phyloP scores from a whole-genome alignment of 2,888 invertebrate genomes.

The Pedicia rivosa region DNA sequence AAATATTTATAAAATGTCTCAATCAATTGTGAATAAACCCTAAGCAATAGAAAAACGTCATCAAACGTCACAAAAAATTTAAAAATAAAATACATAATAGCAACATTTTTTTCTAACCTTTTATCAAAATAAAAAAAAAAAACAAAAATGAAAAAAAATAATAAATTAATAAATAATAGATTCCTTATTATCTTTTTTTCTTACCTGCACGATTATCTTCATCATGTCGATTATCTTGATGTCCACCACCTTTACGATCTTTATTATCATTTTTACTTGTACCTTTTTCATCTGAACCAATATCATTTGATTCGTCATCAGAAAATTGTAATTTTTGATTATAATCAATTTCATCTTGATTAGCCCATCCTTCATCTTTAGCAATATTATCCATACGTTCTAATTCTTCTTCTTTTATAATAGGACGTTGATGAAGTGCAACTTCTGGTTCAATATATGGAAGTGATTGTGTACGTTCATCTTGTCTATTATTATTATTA shows the following conservation, averaged over 20 bases:
- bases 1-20: too few relatives aligned
- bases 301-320: slow-evolving; percentile 57
- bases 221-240: slow-evolving; percentile 18
- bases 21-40: too few relatives aligned
- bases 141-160: too few relatives aligned
- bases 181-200: not conserved
- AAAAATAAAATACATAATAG: too few relatives aligned
- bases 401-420: slow-evolving; percentile 85
- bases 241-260: slow-evolving; percentile 18
- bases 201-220: slow-evolving; percentile 14
- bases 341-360: slow-evolving; percentile 86
- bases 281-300: slow-evolving; percentile 9
- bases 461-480: slow-evolving; percentile 8
- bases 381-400: slow-evolving; percentile 83
- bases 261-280: slow-evolving; percentile 7
- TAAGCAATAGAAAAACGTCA: too few relatives aligned
- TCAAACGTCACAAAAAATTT: too few relatives aligned
- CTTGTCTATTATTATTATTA: slow-evolving; percentile 7
- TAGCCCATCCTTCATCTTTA: slow-evolving; percentile 82
- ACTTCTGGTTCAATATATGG: slow-evolving; percentile 34
- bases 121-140: too few relatives aligned
- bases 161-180: not conserved
- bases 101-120: too few relatives aligned
- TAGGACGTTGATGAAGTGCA: slow-evolving; percentile 60
- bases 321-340: slow-evolving; percentile 89